Evolutionary conservation across 2,888 invertebrate genomes (phyloP), one percentile per base, ranked within the genome.

Genomic region (Tenthredo mesomela): DNA sequence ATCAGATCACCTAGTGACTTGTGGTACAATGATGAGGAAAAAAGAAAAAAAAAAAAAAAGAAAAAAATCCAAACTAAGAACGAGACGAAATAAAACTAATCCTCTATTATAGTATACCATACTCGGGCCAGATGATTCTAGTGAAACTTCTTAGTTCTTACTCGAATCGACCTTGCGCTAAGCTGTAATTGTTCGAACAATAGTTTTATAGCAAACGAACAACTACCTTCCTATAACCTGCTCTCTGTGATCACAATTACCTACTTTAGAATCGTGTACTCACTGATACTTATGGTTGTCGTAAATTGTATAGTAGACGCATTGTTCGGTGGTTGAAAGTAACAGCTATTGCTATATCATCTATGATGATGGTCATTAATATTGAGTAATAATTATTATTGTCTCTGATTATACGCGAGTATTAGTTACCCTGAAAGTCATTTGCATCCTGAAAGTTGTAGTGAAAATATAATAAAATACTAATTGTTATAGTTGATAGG

Each of bases 241-340:
- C 25, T 54, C n/a, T n/a, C 54, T 6, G 54, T 7, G 54, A 54
- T 54, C 54, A 54, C 54, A 54, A 54, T 54, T 54, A 54, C n/a
- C 54, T 54, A 54, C n/a, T 54, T 54, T 54, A 54, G 54, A 54
- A n/a, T 54, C n/a, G 7, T 54, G 1, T n/a, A n/a, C 7, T 7
- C 7, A 54, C 25, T 25, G 61, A 61, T 61, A 21, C 61, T 61
- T 12, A 2, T 2, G 61, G 61, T 25, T 61, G 0, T 61, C 21
- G 25, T 25, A 61, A 61, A 61, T 61, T 61, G 61, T 25, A 61
- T 12, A 25, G 61, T 61, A 61, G 25, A 61, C 61, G 25, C 25
- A 61, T 61, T 61, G 61, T 61, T 61, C 25, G 61, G 61, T 61
- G 61, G 61, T 61, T 61, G 61, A 25, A 61, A 61, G 61, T 61